Evolutionary conservation across 2,113 vertebrate species (phyloP).

Genomic region (Scatophagus argus): DNA sequence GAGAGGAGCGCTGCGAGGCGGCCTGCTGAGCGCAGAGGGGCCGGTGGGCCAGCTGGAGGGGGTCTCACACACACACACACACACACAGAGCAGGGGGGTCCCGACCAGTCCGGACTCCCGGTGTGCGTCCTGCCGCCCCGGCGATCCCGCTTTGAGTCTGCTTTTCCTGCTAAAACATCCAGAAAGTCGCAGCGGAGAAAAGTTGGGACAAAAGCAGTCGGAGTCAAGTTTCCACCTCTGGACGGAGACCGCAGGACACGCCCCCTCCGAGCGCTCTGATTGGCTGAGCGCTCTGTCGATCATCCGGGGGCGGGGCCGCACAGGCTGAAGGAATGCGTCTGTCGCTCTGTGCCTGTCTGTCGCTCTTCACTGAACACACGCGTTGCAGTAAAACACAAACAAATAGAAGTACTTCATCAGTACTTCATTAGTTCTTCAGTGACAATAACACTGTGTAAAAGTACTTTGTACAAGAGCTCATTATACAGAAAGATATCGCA

Average conservation of each 20-base stretch:
- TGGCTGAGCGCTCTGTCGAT: neutral
- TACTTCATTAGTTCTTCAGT: too few relatives aligned
- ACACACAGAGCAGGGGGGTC: neutral
- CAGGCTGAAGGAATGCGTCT: constrained; percentile 29
- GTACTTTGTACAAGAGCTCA: too few relatives aligned
- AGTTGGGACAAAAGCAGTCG: constrained; percentile 56
- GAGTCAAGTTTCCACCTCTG: constrained; percentile 28
- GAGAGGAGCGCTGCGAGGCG: constrained; percentile 14
- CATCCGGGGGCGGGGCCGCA: neutral
- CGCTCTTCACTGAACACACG: neutral
- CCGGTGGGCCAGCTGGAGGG: constrained; percentile 18
- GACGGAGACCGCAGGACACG: constrained; percentile 14
- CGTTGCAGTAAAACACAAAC: too few relatives aligned
- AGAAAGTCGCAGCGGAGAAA: constrained; percentile 1
- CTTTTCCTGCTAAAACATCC: neutral
- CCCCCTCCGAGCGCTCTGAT: neutral
- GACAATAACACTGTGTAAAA: neutral
- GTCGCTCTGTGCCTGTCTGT: constrained; percentile 16
- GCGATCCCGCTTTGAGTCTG: neutral
- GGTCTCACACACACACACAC: too few relatives aligned
- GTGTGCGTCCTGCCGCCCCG: neutral
- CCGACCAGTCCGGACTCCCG: neutral
- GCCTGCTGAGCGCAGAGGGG: neutral
- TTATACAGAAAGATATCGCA: too few relatives aligned
- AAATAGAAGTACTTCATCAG: too few relatives aligned